These are phyloP conservation scores for Sminthopsis crassicaudata DNA, from an alignment of 2,113 vertebrate species.

Conservation along the genomic window DNA sequence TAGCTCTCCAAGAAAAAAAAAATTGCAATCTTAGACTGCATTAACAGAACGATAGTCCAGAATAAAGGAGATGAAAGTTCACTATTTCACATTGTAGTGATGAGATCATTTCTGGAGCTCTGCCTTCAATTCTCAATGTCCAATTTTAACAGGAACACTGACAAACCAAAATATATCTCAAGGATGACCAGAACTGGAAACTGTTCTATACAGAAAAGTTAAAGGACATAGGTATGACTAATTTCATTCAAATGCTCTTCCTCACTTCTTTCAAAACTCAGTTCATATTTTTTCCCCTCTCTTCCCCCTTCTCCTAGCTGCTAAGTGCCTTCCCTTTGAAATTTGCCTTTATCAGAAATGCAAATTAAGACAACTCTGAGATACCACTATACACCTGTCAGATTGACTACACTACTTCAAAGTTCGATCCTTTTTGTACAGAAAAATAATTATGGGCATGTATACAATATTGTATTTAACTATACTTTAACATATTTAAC, in stretches of 20 bases:
- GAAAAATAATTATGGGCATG: too few relatives aligned
- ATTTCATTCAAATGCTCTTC: background rate
- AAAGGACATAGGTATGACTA: background rate
- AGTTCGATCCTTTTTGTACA: too few relatives aligned
- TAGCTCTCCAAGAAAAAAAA: too few relatives aligned
- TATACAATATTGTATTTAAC: too few relatives aligned
- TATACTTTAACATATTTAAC: too few relatives aligned
- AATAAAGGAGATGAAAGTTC: background rate
- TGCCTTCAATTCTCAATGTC: background rate
- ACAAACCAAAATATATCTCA: background rate
- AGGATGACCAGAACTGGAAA: background rate
- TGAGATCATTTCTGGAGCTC: background rate
- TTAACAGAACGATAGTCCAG: background rate
- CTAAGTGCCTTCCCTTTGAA: background rate
- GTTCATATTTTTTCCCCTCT: background rate
- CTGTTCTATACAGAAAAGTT: background rate
- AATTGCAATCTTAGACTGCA: background rate
- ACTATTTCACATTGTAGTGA: background rate
- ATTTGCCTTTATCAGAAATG: too few relatives aligned
- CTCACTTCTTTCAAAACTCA: background rate
- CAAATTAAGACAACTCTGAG: too few relatives aligned
- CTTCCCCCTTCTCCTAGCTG: background rate
- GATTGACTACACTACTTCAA: too few relatives aligned
- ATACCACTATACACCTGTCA: too few relatives aligned
- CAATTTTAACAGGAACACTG: background rate